Evolutionary conservation across 2,888 invertebrate genomes (phyloP).

Genomic region (Eristalis pertinax): DNA sequence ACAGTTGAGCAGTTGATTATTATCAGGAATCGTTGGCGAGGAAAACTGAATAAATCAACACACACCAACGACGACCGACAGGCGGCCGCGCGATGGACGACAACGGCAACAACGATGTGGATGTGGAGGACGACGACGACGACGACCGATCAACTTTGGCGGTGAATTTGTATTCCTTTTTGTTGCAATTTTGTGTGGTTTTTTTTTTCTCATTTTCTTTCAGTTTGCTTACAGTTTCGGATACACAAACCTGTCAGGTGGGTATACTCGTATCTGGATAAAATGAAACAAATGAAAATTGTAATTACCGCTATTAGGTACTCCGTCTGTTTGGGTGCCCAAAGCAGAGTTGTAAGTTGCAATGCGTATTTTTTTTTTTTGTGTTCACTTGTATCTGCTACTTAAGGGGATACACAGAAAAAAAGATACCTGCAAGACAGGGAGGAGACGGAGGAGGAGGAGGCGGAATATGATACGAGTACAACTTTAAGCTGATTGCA

Average conservation of each 20-base stretch:
- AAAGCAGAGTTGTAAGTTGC: constrained; percentile 38
- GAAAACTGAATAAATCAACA: constrained; percentile 65
- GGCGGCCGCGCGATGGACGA: background rate
- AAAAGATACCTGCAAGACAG: background rate
- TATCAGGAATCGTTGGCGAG: constrained; percentile 60
- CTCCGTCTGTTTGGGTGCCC: constrained; percentile 42
- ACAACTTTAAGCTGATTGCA: constrained; percentile 49
- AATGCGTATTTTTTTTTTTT: constrained; percentile 24
- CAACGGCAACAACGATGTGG: background rate
- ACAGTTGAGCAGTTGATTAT: constrained; percentile 46
- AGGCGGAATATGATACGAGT: constrained; percentile 27
- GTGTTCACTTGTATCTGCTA: constrained; percentile 1
- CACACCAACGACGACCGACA: constrained; percentile 1
- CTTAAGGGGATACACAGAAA: background rate
- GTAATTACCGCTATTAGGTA: constrained; percentile 66
- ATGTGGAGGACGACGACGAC: background rate
- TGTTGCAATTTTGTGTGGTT: background rate
- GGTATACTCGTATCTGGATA: constrained; percentile 40
- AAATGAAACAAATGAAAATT: constrained; percentile 67
- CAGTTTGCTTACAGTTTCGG: background rate
- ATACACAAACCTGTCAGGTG: background rate
- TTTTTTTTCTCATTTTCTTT: background rate
- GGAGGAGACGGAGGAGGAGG: constrained; percentile 14
- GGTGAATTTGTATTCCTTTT: constrained; percentile 28
- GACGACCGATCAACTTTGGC: constrained; percentile 40